These are phyloP conservation scores for Urocyon cinereoargenteus DNA, from an alignment of 2,797 vertebrate species.

Conservation along the genomic window DNA sequence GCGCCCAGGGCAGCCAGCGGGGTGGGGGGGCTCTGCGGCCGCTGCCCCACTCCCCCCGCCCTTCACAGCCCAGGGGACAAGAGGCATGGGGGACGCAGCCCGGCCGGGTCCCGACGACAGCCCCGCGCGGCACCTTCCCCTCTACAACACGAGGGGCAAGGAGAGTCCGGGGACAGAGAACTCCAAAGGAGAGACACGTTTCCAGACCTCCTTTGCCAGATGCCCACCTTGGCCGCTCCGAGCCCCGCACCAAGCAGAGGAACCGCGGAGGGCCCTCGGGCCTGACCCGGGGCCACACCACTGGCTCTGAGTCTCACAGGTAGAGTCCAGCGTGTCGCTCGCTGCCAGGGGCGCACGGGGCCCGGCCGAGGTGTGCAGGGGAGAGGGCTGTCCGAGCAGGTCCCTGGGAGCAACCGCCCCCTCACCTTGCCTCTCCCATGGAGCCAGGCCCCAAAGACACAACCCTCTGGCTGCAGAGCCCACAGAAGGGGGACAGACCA, in stretches of 20 bases:
- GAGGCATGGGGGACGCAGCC: no score
- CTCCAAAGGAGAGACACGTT: not conserved
- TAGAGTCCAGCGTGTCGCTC: not conserved
- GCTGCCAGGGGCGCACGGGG: not conserved
- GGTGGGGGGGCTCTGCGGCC: not conserved
- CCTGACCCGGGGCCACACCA: not conserved
- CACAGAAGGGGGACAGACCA: not conserved
- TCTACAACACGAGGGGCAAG: not conserved
- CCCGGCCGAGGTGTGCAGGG: not conserved
- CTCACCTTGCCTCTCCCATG: not conserved
- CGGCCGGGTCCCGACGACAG: no score
- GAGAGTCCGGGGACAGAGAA: not conserved
- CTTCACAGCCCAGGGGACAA: not conserved
- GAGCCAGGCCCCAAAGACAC: not conserved
- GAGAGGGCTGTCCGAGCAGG: not conserved
- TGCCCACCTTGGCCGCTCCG: not conserved
- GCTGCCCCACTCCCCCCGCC: not conserved
- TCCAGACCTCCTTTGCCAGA: not conserved
- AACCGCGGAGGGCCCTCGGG: not conserved
- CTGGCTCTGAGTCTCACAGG: not conserved
- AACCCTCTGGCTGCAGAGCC: not conserved
- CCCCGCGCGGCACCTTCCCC: not conserved
- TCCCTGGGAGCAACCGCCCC: not conserved
- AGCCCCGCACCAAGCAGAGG: not conserved
- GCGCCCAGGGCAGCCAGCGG: not conserved